Evolutionary conservation across 2,797 vertebrate genomes (phyloP).

Genomic region (Mionectes olivaceus): DNA sequence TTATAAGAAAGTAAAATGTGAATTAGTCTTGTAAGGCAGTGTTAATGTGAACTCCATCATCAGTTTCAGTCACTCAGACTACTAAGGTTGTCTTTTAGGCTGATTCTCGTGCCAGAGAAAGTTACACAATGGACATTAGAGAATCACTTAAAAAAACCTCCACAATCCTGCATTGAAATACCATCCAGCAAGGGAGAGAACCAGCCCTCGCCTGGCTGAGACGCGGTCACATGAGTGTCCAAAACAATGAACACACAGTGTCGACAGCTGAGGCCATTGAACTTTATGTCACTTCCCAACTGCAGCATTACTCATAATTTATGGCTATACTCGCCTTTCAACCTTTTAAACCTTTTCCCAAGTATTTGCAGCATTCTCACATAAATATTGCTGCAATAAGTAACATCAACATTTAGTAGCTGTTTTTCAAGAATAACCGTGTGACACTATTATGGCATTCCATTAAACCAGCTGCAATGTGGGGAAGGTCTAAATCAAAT

Average conservation of each 20-base stretch:
- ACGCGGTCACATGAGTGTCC: background rate
- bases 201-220: conserved; percentile 4
- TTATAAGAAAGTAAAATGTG: background rate
- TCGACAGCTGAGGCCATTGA: conserved; percentile 66
- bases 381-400: conserved; percentile 75
- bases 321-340: conserved; percentile 62
- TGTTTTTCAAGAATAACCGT: conserved; percentile 75
- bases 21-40: background rate
- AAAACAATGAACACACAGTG: conserved; percentile 57
- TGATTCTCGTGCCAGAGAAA: conserved; percentile 21
- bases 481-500: conserved; percentile 61
- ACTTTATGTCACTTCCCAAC: conserved; percentile 70
- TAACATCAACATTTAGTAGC: conserved; percentile 71
- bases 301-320: conserved; percentile 70
- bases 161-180: conserved; percentile 56
- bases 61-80: conserved; percentile 6
- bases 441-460: conserved; percentile 74
- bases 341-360: conserved; percentile 72
- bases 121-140: conserved; percentile 38
- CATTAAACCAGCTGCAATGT: conserved; percentile 69
- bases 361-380: conserved; percentile 74
- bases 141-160: conserved; percentile 41
- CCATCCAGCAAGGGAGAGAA: conserved; percentile 16
- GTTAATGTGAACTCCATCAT: background rate
- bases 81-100: background rate